These are phyloP conservation scores for Syngnathus floridae DNA, from an alignment of 2,113 vertebrate species.

Conservation along the genomic window DNA sequence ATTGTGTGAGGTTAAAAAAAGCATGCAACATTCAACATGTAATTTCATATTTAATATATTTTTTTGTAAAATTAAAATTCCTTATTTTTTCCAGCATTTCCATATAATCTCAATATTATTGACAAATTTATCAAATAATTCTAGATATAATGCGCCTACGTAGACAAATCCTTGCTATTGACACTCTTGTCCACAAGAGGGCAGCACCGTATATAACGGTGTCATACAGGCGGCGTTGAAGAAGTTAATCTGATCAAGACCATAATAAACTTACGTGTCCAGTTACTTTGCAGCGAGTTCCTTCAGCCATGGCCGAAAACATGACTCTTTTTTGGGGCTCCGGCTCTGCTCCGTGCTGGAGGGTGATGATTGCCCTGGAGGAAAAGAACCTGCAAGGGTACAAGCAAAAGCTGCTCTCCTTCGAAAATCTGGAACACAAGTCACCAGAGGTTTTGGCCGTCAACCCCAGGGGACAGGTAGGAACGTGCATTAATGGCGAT, in stretches of 20 bases:
- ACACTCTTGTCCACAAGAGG: neutral
- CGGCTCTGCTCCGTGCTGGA: constrained; percentile 72
- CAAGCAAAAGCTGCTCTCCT: constrained; percentile 61
- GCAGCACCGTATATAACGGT: neutral
- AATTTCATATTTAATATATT: too few relatives aligned
- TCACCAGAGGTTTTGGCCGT: constrained; percentile 57
- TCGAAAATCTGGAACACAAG: constrained; percentile 70
- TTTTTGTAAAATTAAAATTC: too few relatives aligned
- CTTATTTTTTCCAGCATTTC: too few relatives aligned
- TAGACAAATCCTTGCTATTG: neutral
- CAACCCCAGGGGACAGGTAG: constrained; percentile 70
- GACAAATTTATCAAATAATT: too few relatives aligned
- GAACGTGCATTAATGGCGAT: neutral
- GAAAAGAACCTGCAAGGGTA: constrained; percentile 70
- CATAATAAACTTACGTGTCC: neutral
- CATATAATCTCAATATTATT: too few relatives aligned
- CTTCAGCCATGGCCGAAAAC: constrained; percentile 52
- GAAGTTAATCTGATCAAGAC: neutral
- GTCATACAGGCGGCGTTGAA: neutral
- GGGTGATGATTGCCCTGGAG: constrained; percentile 68
- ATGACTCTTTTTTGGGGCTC: constrained; percentile 67
- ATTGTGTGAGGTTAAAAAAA: constrained; percentile 10
- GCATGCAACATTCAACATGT: too few relatives aligned
- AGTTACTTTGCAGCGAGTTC: neutral
- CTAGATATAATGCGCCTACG: neutral